Evolutionary conservation across 2,888 invertebrate genomes (phyloP), one percentile per base, ranked within the genome.

Genomic region (Drosophila anomalata): DNA sequence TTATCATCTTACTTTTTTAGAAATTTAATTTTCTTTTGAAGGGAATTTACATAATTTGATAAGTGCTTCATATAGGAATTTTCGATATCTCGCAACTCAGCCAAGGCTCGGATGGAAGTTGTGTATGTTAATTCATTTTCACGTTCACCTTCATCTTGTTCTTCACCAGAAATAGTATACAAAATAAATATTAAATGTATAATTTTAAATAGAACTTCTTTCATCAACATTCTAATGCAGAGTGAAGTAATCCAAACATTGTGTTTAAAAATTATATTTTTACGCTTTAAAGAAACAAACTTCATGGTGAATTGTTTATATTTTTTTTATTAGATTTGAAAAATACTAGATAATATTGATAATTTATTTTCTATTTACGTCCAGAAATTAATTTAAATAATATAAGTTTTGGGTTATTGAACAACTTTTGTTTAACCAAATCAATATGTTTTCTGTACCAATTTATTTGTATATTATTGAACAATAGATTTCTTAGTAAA

Each of bases 1-100:
- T 17, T 7, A 2, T 1, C 12, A 7, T 6, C 31, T 42, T 63
- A 72, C 70, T 20, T 24, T 26, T 8, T 47, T 9, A 72, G 26
- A 8, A 17, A 8, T 7, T 50, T 4, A 6, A 71, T 42, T 20
- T 63, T 50, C 1, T 29, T 4, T 17, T 57, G 24, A 6, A 71
- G 39, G 11, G 20, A 11, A 2, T 20, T 33, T 0, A 46, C 12
- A 17, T 63, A 71, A 20, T 44, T 53, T 14, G 2, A 24, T 12
- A 71, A 41, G 8, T 50, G 31, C 11, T 17, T 12, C 24, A 72
- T 22, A 33, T 72, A 72, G 3, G 29, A 63, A 12, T 72, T 57
- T 11, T 71, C 70, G 14, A 71, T 42, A 7, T 57, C 11, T 1
- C 39, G 53, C 3, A 71, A 42, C 11, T 72, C 72, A 5, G 36